These are phyloP conservation scores for Cherax quadricarinatus DNA, from an alignment of 1,140 invertebrate genomes.

Conservation along the genomic window DNA sequence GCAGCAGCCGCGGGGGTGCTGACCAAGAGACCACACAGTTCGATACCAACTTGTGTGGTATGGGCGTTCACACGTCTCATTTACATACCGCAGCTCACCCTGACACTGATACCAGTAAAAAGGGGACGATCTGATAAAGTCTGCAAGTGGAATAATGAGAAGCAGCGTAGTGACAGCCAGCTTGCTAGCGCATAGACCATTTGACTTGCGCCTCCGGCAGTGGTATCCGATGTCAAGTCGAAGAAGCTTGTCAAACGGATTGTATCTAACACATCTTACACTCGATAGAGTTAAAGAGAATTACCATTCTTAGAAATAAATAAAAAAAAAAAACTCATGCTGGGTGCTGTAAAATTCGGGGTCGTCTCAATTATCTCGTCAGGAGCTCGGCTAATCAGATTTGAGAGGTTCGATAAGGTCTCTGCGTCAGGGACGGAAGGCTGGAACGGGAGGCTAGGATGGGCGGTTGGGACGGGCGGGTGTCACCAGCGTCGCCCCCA, in stretches of 20 bases:
- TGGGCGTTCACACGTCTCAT: constrained; percentile 59
- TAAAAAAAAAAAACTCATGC: too few relatives aligned
- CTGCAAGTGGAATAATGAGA: constrained; percentile 57
- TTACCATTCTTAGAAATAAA: too few relatives aligned
- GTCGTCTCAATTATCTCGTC: constrained; percentile 30
- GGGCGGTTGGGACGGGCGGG: too few relatives aligned
- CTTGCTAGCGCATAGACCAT: constrained; percentile 21
- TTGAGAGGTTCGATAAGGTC: background rate
- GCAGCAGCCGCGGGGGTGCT: constrained; percentile 4
- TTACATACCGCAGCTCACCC: constrained; percentile 50
- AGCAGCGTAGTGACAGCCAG: constrained; percentile 32
- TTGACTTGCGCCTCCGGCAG: background rate
- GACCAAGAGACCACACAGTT: constrained; percentile 41
- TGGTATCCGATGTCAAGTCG: background rate
- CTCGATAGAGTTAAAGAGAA: background rate
- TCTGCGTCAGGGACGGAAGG: background rate
- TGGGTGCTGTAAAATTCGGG: background rate
- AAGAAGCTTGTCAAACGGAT: background rate
- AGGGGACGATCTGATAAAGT: constrained; percentile 51
- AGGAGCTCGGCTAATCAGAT: background rate
- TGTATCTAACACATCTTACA: background rate
- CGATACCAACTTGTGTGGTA: constrained; percentile 51
- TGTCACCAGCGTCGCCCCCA: background rate
- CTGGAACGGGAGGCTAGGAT: too few relatives aligned
- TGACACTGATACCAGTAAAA: constrained; percentile 61